Evolutionary conservation across 2,888 invertebrate species (phyloP).

Genomic region (Vesta saturnalis): DNA sequence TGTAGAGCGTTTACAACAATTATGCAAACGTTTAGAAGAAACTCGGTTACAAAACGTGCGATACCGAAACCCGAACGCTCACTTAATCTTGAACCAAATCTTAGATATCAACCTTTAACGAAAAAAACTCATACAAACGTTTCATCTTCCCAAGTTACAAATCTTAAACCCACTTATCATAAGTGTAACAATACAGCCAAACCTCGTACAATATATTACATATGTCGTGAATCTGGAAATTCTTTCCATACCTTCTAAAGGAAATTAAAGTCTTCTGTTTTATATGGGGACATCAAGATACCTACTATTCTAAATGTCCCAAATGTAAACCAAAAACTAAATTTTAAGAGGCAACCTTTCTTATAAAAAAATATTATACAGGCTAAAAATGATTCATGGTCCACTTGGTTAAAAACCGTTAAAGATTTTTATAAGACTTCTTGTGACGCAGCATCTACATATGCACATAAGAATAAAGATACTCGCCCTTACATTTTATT

Average conservation of each 20-base stretch:
- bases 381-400: not conserved
- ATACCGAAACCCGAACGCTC: not conserved
- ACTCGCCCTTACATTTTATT: constrained; percentile 11
- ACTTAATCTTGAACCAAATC: constrained; percentile 9
- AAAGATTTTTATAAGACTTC: not conserved
- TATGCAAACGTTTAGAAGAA: constrained; percentile 8
- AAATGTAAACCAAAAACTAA: constrained; percentile 17
- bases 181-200: not conserved
- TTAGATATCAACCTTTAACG: constrained; percentile 10
- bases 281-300: constrained; percentile 2
- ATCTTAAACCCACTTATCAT: not conserved
- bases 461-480: not conserved
- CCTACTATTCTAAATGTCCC: not conserved
- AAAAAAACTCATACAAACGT: not conserved
- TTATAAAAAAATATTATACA: not conserved
- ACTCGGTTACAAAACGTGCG: constrained; percentile 4
- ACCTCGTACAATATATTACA: not conserved
- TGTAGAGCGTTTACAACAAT: not conserved
- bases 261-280: constrained; percentile 10
- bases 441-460: not conserved
- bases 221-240: not conserved
- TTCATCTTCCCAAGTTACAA: not conserved
- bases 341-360: not conserved
- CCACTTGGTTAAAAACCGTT: constrained; percentile 4
- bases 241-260: not conserved